These are phyloP conservation scores for Gambusia affinis DNA, from an alignment of 2,113 vertebrate genomes.

Conservation along the genomic window DNA sequence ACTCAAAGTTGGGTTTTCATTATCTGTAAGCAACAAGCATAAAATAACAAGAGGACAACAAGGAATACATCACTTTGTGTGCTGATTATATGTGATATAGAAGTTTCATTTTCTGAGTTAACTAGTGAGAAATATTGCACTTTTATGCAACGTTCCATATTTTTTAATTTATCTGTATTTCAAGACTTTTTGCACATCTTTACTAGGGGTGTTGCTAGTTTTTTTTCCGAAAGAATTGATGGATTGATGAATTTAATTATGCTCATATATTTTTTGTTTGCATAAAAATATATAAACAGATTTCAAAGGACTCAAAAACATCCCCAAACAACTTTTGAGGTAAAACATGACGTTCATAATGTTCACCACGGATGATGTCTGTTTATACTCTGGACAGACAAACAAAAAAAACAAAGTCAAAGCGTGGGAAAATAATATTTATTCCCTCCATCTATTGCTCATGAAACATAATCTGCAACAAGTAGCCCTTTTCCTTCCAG, in stretches of 20 bases:
- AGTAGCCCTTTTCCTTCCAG: slow-evolving; percentile 44
- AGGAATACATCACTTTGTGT: too few relatives aligned
- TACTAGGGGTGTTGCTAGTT: background rate
- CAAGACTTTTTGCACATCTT: background rate
- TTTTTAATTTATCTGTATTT: too few relatives aligned
- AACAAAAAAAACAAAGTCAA: background rate
- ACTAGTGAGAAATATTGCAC: too few relatives aligned
- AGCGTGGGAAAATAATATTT: slow-evolving; percentile 56
- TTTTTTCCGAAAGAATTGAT: background rate
- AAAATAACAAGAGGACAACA: too few relatives aligned
- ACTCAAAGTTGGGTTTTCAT: too few relatives aligned
- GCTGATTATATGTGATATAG: too few relatives aligned
- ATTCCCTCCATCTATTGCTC: slow-evolving; percentile 38
- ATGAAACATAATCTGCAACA: slow-evolving; percentile 20
- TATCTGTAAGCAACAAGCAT: too few relatives aligned
- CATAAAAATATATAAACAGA: background rate
- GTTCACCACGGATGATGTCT: background rate
- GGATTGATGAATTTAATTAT: background rate
- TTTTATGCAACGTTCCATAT: too few relatives aligned
- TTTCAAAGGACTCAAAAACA: background rate
- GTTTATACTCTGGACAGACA: background rate
- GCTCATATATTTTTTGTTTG: background rate
- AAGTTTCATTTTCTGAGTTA: too few relatives aligned
- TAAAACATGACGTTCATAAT: background rate
- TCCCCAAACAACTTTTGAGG: background rate